A percentile compares a stretch with the other conserved stretches of the same genome.
These are phyloP conservation scores for Drosophila leonis DNA, from an alignment of 2,888 invertebrate species.

Conservation along the genomic window DNA sequence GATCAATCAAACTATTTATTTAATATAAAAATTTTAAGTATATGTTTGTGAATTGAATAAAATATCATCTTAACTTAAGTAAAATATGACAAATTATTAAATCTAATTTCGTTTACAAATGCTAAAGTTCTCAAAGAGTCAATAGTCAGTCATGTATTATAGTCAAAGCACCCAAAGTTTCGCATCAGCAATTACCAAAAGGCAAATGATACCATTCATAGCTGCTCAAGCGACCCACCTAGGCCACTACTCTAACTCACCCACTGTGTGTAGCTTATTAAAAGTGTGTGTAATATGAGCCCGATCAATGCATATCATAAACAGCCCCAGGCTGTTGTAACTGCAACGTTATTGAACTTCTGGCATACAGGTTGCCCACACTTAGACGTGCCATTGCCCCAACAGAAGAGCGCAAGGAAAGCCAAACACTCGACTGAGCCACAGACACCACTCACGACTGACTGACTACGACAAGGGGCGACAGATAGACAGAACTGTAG, in stretches of 20 bases:
- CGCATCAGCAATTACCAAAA: background rate
- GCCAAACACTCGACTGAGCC: slow-evolving; percentile 53
- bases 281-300: slow-evolving; percentile 23
- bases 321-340: slow-evolving; percentile 23
- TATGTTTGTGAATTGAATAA: too few species aligned
- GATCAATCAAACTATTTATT: too few species aligned
- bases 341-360: slow-evolving; percentile 52
- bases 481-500: slow-evolving; percentile 15
- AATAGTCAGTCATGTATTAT: background rate
- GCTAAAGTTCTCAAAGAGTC: too few species aligned
- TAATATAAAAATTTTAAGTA: too few species aligned
- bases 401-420: slow-evolving; percentile 54
- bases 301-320: slow-evolving; percentile 51
- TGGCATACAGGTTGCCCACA: slow-evolving; percentile 36
- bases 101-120: background rate
- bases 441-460: slow-evolving; percentile 17
- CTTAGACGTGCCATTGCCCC: slow-evolving; percentile 9
- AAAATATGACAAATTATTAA: too few species aligned
- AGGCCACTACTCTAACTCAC: background rate
- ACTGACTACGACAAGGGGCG: slow-evolving; percentile 9
- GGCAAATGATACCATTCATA: background rate
- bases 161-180: background rate
- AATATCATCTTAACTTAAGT: too few species aligned
- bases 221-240: slow-evolving; percentile 3
- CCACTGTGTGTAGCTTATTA: slow-evolving; percentile 7